phyloP scores from a whole-genome alignment of 2,797 vertebrate genomes.

The Pangasius djambal region DNA sequence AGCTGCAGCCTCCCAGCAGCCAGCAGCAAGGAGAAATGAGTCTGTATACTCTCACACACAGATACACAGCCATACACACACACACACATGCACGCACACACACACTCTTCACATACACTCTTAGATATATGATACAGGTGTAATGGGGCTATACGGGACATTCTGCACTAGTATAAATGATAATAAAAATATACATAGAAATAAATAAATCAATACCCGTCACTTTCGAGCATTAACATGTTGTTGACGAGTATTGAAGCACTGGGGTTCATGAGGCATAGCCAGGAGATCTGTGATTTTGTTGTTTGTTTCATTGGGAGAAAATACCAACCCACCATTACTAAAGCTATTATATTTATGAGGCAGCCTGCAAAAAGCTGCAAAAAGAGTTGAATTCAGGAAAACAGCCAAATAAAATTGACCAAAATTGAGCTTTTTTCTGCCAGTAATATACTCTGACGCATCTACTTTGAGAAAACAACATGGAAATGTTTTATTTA shows the following conservation, averaged over 20 bases:
- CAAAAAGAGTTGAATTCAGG: not conserved
- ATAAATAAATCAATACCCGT: not conserved
- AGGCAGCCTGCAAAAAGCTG: not conserved
- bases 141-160: not conserved
- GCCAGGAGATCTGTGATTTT: not conserved
- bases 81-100: not conserved
- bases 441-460: not conserved
- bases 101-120: conserved; percentile 22
- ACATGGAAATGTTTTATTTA: not conserved
- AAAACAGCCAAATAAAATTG: not conserved
- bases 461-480: not conserved
- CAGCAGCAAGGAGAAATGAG: conserved; percentile 36
- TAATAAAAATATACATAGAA: not conserved
- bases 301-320: not conserved
- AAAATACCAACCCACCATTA: not conserved
- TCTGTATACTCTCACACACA: not conserved
- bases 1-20: conserved; percentile 56
- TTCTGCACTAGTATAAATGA: not conserved
- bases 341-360: not conserved
- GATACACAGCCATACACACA: not conserved
- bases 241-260: not conserved
- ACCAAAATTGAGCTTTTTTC: not conserved
- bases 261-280: too few species aligned
- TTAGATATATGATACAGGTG: not conserved
- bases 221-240: not conserved